A percentile compares a stretch with the other conserved stretches of the same genome.
Evolutionary conservation across 2,113 vertebrate species (phyloP).

Genomic region (Dicaeum eximium): DNA sequence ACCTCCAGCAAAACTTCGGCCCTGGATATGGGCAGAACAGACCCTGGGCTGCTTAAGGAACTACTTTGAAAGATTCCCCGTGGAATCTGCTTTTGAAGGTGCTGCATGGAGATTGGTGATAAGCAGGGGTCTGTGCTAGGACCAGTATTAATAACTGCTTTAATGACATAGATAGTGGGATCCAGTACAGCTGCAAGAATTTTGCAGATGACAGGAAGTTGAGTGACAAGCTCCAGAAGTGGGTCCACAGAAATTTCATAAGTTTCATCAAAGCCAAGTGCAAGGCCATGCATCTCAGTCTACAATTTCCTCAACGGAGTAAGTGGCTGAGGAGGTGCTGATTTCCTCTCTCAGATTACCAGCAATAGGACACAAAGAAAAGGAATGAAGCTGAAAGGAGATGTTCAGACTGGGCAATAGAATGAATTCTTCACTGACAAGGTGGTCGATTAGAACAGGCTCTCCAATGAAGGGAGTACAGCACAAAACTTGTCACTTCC

Average conservation of each 20-base stretch:
- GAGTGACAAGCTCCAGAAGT: background rate
- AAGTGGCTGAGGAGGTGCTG: background rate
- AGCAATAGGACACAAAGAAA: background rate
- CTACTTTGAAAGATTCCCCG: background rate
- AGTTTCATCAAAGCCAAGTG: background rate
- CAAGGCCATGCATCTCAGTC: background rate
- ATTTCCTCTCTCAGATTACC: background rate
- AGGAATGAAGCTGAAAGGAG: background rate
- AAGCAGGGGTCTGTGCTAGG: background rate
- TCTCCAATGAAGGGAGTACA: background rate
- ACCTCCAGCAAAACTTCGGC: background rate
- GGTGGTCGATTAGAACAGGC: rapidly evolving
- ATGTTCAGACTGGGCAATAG: background rate
- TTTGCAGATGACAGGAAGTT: background rate
- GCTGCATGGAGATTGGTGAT: background rate
- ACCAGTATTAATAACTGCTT: background rate
- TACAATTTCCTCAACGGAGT: rapidly evolving
- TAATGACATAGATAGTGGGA: background rate
- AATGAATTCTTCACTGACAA: background rate
- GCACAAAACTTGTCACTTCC: background rate
- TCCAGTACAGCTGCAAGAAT: background rate
- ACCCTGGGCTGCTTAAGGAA: background rate
- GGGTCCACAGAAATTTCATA: no score
- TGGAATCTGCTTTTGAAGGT: background rate
- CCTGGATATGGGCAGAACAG: background rate